Evolutionary conservation across 2,113 vertebrate species (phyloP).

Genomic region (Delphinus delphis): DNA sequence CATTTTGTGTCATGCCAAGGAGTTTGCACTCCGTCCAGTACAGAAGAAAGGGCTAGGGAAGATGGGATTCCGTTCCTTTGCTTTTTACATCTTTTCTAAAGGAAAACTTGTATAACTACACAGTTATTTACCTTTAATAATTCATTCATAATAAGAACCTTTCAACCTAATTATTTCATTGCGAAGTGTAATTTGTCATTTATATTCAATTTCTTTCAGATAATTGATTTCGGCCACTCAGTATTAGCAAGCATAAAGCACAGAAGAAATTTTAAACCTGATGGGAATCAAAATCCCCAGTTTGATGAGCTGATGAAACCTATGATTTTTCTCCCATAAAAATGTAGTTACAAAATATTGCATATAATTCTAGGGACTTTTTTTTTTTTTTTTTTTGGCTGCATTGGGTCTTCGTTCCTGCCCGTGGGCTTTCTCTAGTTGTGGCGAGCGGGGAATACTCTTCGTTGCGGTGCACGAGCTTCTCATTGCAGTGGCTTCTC

Average conservation of each 20-base stretch:
- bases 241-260: not conserved
- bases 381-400: too few species aligned
- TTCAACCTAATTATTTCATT: not conserved
- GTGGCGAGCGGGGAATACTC: too few species aligned
- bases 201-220: not conserved
- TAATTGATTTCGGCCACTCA: not conserved
- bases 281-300: not conserved
- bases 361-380: not conserved
- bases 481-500: too few species aligned
- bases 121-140: not conserved
- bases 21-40: not conserved
- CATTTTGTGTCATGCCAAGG: not conserved
- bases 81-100: not conserved
- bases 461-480: too few species aligned
- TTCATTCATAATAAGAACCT: not conserved
- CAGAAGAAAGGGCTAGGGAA: not conserved
- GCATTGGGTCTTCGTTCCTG: too few species aligned
- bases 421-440: too few species aligned
- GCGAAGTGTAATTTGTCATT: not conserved
- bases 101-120: not conserved
- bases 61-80: not conserved
- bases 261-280: not conserved
- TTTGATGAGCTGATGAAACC: not conserved
- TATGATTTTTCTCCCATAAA: not conserved
- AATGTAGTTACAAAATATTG: constrained; percentile 2